These are phyloP conservation scores for Montipora capitata DNA, from an alignment of 92 coral and sea anemone species.

Conservation along the genomic window DNA sequence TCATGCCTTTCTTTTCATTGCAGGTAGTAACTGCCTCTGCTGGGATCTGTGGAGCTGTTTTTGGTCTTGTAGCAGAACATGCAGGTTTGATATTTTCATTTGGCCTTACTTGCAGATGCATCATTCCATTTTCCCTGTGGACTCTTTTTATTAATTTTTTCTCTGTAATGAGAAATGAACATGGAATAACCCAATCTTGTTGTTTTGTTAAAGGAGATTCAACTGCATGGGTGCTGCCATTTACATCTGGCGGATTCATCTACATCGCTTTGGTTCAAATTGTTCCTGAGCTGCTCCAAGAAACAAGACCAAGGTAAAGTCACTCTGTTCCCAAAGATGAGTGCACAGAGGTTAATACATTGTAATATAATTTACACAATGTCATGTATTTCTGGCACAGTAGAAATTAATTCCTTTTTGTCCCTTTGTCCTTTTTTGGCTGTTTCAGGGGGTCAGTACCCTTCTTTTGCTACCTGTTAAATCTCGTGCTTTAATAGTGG, in stretches of 20 bases:
- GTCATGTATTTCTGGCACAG: too few relatives aligned
- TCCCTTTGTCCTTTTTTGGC: too few relatives aligned
- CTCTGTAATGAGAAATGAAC: neutral
- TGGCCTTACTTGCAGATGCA: neutral
- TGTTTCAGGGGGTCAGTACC: too few relatives aligned
- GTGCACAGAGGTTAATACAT: too few relatives aligned
- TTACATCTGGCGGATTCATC: conserved; percentile 97
- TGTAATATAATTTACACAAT: too few relatives aligned
- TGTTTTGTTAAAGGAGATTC: conserved; percentile 80
- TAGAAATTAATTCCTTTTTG: too few relatives aligned
- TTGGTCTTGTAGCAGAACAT: conserved; percentile 93
- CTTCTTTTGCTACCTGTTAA: too few relatives aligned
- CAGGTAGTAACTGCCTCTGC: conserved; percentile 96
- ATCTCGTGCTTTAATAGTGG: too few relatives aligned
- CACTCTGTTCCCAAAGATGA: too few relatives aligned
- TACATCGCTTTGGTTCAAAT: conserved; percentile 98
- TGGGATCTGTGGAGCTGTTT: conserved; percentile 90
- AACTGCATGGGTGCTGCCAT: conserved; percentile 95
- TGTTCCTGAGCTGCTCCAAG: conserved; percentile 95
- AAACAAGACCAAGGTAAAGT: conserved; percentile 91
- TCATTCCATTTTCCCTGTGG: too few relatives aligned
- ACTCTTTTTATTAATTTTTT: neutral
- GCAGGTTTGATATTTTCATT: conserved; percentile 76
- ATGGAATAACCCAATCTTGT: neutral
- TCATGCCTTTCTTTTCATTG: neutral